Evolutionary conservation across 2,888 invertebrate genomes (phyloP), one percentile per base, ranked within the genome.

Genomic region (Stomorhina lunata): DNA sequence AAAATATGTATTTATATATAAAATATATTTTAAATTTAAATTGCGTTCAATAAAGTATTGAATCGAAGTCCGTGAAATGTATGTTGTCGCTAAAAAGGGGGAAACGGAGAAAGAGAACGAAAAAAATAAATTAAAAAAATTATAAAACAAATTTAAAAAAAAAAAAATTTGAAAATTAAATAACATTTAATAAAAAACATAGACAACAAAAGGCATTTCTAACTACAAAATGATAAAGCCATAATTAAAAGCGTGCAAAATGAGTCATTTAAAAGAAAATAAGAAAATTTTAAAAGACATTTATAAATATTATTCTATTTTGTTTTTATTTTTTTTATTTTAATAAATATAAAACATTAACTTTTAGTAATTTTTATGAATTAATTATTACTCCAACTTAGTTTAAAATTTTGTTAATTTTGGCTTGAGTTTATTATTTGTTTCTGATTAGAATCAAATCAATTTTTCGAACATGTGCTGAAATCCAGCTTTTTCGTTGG

Each of bases 41-140:
- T 76, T 76, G 71, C 72, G 57, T 76, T 76, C 68, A 80, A 82
- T 82, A 82, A 48, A 82, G 57, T n/a, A 84, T 82, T 84, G 87
- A 77, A 50, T 88, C 88, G 80, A 88, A 88, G 84, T 88, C 88
- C 87, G 87, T 12, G 84, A 88, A 87, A 80, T 82, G 85, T 84
- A 87, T 88, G 85, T 88, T 88, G 85, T 85, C 87, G 86, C 88
- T 88, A 84, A 85, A 85, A 83, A 65, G 48, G 10, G 40, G 81
- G 45, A 81, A 63, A 57, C 50, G 75, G 84, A 81, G 84, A 55
- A 81, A 53, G 77, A 63, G 73, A 81, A 83, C 79, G 83, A 79
- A 75, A 43, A 25, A 68, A 84, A 57, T 4, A 61, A 68, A 76
- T 55, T 45, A 55, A 76, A 72, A 40, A 25, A 48, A 65, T 45